These are phyloP conservation scores for Philhelius pedissequus DNA, from an alignment of 2,888 invertebrate species.

Conservation along the genomic window DNA sequence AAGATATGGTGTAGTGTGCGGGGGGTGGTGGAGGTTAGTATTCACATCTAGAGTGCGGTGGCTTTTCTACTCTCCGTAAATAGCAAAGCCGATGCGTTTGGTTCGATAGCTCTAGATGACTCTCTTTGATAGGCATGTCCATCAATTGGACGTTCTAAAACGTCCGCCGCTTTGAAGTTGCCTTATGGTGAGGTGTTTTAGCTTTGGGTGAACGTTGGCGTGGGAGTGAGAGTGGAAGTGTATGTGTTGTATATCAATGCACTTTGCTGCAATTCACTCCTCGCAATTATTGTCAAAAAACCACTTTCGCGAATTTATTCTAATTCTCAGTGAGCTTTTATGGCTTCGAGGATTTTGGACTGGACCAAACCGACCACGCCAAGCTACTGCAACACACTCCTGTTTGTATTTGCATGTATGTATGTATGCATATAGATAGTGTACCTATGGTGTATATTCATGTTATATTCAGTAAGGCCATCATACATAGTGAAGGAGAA, in stretches of 20 bases:
- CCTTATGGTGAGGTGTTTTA: constrained; percentile 31
- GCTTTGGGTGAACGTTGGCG: background rate
- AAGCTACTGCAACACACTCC: constrained; percentile 20
- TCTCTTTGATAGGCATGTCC: constrained; percentile 66
- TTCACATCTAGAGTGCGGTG: constrained; percentile 32
- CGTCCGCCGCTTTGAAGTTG: constrained; percentile 28
- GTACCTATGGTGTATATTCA: too few relatives aligned
- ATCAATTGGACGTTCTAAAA: constrained; percentile 58
- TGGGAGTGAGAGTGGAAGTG: background rate
- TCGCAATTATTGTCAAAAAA: constrained; percentile 68
- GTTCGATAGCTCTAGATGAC: constrained; percentile 48
- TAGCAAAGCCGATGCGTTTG: constrained; percentile 50
- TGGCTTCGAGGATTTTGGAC: constrained; percentile 52
- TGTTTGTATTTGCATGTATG: background rate
- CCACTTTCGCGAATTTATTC: constrained; percentile 69
- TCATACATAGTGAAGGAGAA: background rate
- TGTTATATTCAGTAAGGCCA: background rate
- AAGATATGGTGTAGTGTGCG: background rate
- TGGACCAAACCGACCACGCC: constrained; percentile 9
- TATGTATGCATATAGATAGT: background rate
- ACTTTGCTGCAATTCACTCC: constrained; percentile 58
- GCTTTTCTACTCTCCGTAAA: constrained; percentile 46
- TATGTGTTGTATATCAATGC: constrained; percentile 11
- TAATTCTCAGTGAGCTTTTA: constrained; percentile 67
- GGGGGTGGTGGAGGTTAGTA: background rate